phyloP scores from a whole-genome alignment of 2,113 vertebrate genomes.

The Ploceus nigricollis region DNA sequence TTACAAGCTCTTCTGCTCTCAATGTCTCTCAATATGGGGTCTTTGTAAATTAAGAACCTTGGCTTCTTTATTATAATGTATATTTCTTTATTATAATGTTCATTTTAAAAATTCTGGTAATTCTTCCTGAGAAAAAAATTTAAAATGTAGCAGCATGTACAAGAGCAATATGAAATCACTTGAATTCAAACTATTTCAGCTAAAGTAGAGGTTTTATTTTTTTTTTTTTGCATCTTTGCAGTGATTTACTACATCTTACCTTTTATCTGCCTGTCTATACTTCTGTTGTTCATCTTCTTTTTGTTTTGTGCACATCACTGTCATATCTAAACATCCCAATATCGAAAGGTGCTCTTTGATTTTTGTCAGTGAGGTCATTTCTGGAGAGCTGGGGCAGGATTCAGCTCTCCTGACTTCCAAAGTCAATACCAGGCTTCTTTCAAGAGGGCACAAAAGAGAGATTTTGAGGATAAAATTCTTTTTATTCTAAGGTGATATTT shows the following conservation, averaged over 20 bases:
- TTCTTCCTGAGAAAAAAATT: background rate
- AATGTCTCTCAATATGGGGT: background rate
- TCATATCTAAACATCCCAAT: background rate
- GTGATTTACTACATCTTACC: background rate
- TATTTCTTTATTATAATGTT: background rate
- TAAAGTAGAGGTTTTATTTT: background rate
- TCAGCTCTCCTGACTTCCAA: background rate
- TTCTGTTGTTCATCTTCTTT: background rate
- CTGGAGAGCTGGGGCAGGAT: background rate
- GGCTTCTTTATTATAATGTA: background rate
- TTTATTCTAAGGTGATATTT: background rate
- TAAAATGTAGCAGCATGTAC: rapidly evolving
- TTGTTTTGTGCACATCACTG: background rate
- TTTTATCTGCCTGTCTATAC: background rate
- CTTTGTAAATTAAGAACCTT: background rate
- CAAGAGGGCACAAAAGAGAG: background rate
- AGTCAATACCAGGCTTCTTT: background rate
- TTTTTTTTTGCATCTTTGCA: background rate
- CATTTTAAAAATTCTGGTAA: background rate
- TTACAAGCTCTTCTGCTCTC: background rate
- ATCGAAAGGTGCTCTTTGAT: background rate
- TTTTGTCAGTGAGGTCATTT: background rate
- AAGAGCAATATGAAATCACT: background rate
- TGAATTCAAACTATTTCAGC: background rate
- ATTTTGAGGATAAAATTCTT: rapidly evolving